A percentile compares a stretch with the other conserved stretches of the same genome.
These are phyloP conservation scores for Choristoneura rosaceana DNA, from an alignment of 2,888 invertebrate species.

Conservation along the genomic window DNA sequence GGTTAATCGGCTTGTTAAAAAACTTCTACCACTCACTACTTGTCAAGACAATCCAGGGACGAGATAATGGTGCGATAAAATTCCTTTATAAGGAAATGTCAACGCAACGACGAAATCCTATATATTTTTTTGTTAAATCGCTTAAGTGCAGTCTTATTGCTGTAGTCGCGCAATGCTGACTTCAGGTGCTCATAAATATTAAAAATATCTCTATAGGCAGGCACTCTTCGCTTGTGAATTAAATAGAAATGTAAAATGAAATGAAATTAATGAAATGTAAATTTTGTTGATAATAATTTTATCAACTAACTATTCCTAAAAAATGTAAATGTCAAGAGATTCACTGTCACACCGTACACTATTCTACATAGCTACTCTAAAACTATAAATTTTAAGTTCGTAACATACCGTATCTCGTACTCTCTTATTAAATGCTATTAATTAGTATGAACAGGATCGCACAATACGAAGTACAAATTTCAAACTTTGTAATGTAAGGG, in stretches of 20 bases:
- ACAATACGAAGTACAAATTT: no score
- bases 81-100: slow-evolving; percentile 60
- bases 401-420: no score
- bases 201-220: no score
- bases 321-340: no score
- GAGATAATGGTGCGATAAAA: slow-evolving; percentile 63
- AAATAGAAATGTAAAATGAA: neutral
- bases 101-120: slow-evolving; percentile 31
- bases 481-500: no score
- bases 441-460: no score
- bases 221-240: neutral
- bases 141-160: neutral
- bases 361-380: no score
- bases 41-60: slow-evolving; percentile 51
- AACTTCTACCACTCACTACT: slow-evolving; percentile 22
- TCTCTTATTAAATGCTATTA: no score
- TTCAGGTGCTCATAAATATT: neutral
- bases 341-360: no score
- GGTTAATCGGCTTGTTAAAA: slow-evolving; percentile 36
- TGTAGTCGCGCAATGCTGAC: neutral
- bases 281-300: neutral
- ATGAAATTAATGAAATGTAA: neutral
- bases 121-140: slow-evolving; percentile 26
- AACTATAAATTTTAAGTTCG: no score
- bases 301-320: no score